Conservation (phyloP, 1,140 invertebrate genomes). For the Ptiloglossa arizonensis region DNA sequence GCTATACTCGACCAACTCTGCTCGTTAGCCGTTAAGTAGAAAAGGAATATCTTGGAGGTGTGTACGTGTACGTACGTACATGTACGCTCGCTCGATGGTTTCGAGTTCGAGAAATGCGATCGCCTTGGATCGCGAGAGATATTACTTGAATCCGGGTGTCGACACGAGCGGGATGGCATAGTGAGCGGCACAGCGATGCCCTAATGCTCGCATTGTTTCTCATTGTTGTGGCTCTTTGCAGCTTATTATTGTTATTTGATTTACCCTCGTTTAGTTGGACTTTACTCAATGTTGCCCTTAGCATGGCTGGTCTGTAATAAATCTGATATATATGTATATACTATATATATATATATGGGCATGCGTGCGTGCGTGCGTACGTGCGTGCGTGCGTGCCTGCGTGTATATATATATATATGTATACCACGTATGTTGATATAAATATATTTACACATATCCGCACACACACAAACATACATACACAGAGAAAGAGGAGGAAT, state of each 20-base stretch:
- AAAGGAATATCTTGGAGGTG: not conserved
- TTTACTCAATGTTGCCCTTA: slow-evolving; percentile 80
- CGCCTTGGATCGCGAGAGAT: not conserved
- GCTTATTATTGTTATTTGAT: slow-evolving; percentile 80
- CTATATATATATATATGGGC: slow-evolving; percentile 55
- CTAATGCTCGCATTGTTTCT: slow-evolving; percentile 82
- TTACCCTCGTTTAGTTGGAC: slow-evolving; percentile 75
- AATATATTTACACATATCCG: slow-evolving; percentile 43
- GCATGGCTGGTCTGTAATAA: slow-evolving; percentile 80
- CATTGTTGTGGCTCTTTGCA: slow-evolving; percentile 83
- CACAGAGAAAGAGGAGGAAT: no score
- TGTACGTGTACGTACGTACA: no score
- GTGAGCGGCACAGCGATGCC: slow-evolving; percentile 69
- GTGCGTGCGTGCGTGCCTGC: no score
- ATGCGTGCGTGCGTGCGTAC: no score
- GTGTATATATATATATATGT: slow-evolving; percentile 50
- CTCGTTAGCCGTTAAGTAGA: slow-evolving; percentile 35
- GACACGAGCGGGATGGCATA: slow-evolving; percentile 60
- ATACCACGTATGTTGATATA: slow-evolving; percentile 43
- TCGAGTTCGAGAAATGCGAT: not conserved
- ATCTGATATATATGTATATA: slow-evolving; percentile 60
- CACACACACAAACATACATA: slow-evolving; percentile 18
- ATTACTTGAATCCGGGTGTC: not conserved
- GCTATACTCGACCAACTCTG: slow-evolving; percentile 66
- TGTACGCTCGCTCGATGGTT: not conserved